These are phyloP conservation scores for Pseudochirops corinnae DNA, from an alignment of 2,797 vertebrate genomes.

Conservation along the genomic window DNA sequence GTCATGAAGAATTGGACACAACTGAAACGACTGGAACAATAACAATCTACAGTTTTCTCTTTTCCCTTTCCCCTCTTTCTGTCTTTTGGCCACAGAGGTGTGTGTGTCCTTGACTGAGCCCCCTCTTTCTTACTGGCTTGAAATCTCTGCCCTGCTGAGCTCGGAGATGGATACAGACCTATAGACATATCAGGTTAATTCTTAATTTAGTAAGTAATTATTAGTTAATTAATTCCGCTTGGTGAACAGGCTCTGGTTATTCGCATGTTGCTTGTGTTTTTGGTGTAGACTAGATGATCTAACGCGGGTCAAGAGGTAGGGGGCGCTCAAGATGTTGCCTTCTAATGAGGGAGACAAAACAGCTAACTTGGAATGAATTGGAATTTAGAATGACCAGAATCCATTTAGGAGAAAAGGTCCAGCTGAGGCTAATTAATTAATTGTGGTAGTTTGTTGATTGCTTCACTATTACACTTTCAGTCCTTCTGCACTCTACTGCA, in stretches of 20 bases:
- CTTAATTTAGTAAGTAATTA: too few relatives aligned
- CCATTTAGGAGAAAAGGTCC: background rate
- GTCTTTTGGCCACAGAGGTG: background rate
- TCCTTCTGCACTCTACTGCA: fast-evolving
- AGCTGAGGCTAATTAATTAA: fast-evolving
- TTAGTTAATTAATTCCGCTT: too few relatives aligned
- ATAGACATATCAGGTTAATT: background rate
- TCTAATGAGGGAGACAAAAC: background rate
- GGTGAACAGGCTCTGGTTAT: fast-evolving
- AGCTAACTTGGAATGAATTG: background rate
- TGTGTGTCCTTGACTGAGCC: background rate
- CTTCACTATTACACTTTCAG: background rate
- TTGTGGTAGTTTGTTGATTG: background rate
- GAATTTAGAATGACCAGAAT: background rate
- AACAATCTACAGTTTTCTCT: background rate
- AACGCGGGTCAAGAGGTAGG: fast-evolving
- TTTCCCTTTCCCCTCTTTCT: background rate
- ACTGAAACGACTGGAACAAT: background rate
- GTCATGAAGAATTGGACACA: background rate
- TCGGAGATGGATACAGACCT: background rate
- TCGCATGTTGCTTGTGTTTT: background rate
- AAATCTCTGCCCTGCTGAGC: background rate
- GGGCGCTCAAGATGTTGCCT: background rate
- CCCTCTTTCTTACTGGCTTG: background rate
- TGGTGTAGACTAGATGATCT: background rate